A percentile compares a stretch with the other conserved stretches of the same genome.
Evolutionary conservation across 2,888 invertebrate genomes (phyloP).

Genomic region (Lasius fuliginosus): DNA sequence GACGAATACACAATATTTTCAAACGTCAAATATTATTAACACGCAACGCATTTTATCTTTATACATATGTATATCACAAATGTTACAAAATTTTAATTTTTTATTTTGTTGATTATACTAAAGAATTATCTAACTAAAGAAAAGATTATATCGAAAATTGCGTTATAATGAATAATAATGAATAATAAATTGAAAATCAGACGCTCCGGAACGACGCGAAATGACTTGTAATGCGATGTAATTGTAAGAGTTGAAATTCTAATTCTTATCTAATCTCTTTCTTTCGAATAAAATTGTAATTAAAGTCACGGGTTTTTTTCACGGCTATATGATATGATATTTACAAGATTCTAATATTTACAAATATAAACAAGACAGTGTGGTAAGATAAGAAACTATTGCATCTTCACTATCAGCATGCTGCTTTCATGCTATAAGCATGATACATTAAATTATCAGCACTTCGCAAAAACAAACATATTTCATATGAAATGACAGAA

Average conservation of each 20-base stretch:
- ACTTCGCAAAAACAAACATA: background rate
- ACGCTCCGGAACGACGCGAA: background rate
- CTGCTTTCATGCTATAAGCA: background rate
- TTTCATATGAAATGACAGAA: background rate
- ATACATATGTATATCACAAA: constrained; percentile 7
- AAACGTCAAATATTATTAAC: too few species aligned
- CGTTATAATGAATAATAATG: background rate
- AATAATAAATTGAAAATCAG: background rate
- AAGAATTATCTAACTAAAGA: background rate
- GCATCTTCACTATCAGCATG: background rate
- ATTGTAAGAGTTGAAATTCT: too few species aligned
- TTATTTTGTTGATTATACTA: background rate
- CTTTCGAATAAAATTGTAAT: background rate
- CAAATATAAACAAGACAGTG: background rate
- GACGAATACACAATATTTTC: background rate
- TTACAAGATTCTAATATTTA: background rate
- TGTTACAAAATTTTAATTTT: constrained; percentile 5
- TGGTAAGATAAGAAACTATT: background rate
- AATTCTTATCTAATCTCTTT: background rate
- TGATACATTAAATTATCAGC: background rate
- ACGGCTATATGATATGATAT: background rate
- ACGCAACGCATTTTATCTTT: background rate
- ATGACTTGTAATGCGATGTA: too few species aligned
- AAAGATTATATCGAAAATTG: too few species aligned
- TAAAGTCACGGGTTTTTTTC: background rate